phyloP scores from a whole-genome alignment of 2,797 vertebrate genomes.

The Channallabes apus region DNA sequence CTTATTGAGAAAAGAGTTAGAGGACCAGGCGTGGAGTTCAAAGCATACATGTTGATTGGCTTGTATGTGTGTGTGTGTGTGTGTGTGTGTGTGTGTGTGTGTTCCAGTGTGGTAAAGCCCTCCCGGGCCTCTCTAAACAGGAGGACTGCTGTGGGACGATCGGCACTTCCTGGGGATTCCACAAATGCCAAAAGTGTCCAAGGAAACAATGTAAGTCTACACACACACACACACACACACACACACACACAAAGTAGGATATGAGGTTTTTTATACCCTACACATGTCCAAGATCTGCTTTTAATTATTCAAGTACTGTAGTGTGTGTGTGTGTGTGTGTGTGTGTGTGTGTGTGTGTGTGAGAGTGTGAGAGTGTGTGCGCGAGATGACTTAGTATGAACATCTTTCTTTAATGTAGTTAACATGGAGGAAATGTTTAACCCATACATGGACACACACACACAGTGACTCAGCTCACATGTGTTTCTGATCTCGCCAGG shows the following conservation, averaged over 20 bases:
- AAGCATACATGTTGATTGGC: neutral
- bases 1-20: neutral
- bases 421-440: conserved; percentile 10
- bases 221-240: conserved; percentile 13
- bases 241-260: neutral
- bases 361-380: neutral
- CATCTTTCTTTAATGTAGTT: neutral
- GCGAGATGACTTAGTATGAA: conserved; percentile 1
- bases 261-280: neutral
- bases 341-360: neutral
- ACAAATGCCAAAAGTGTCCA: conserved; percentile 97
- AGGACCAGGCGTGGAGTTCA: neutral
- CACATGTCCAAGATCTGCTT: neutral
- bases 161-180: conserved; percentile 97
- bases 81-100: conserved; percentile 20
- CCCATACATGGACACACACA: conserved; percentile 41
- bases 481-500: neutral
- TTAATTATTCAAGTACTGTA: neutral
- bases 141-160: conserved; percentile 94
- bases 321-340: neutral
- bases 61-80: conserved; percentile 14
- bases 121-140: conserved; percentile 96
- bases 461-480: conserved; percentile 42
- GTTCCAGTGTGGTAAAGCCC: conserved; percentile 90
- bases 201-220: conserved; percentile 84